Percentiles rank a stretch among this genome's conserved stretches.
These are phyloP conservation scores for Boloria euphrosyne DNA, from an alignment of 2,888 invertebrate species.

Conservation along the genomic window DNA sequence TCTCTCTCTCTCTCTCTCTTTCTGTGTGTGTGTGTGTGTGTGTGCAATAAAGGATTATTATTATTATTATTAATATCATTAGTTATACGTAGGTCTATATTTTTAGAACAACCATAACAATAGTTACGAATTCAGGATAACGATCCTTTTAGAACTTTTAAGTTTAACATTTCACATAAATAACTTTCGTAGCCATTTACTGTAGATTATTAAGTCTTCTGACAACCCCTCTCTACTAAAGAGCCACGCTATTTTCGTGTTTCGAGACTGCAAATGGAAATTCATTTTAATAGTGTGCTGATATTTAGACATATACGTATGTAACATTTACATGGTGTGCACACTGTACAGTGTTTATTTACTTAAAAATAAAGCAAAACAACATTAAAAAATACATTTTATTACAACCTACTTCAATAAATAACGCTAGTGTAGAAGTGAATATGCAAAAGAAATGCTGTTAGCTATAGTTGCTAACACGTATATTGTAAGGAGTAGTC, in stretches of 20 bases:
- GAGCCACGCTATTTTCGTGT: conserved; percentile 83
- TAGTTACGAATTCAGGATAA: background rate
- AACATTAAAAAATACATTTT: background rate
- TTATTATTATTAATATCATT: too few relatives aligned
- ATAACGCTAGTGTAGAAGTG: too few relatives aligned
- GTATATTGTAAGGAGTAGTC: conserved; percentile 43
- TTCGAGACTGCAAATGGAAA: conserved; percentile 80
- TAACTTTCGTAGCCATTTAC: conserved; percentile 50
- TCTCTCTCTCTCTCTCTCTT: too few relatives aligned
- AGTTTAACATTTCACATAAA: conserved; percentile 42
- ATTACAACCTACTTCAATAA: too few relatives aligned
- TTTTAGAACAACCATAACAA: too few relatives aligned
- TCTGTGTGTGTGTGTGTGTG: too few relatives aligned
- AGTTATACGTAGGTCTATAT: too few relatives aligned
- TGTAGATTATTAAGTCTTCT: conserved; percentile 65
- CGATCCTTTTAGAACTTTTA: too few relatives aligned
- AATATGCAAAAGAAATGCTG: conserved; percentile 30
- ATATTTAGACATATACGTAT: conserved; percentile 71
- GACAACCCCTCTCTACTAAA: conserved; percentile 70
- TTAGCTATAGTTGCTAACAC: conserved; percentile 33
- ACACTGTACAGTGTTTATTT: background rate
- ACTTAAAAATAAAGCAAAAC: background rate
- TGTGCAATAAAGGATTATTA: too few relatives aligned
- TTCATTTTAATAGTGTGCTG: conserved; percentile 81
- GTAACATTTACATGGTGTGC: background rate